phyloP scores from a whole-genome alignment of 2,888 invertebrate genomes.

The Yponomeuta cagnagella region DNA sequence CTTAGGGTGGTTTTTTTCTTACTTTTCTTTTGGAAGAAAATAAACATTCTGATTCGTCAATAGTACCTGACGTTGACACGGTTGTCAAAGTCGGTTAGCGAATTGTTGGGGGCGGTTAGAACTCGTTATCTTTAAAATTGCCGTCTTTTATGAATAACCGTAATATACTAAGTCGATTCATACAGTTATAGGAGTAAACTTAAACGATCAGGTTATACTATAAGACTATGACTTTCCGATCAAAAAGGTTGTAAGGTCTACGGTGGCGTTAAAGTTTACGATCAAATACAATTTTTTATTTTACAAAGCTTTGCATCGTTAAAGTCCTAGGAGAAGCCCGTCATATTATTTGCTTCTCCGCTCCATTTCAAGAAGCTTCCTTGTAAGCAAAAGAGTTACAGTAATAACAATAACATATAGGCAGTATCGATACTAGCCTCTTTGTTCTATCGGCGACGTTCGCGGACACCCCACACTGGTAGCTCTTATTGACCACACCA shows the following conservation, averaged over 20 bases:
- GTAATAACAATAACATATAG: neutral
- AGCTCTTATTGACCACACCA: no score
- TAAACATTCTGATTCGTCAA: neutral
- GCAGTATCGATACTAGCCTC: neutral
- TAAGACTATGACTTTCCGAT: neutral
- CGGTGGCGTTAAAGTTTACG: neutral
- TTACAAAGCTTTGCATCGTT: neutral
- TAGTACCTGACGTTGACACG: neutral
- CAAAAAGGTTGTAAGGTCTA: neutral
- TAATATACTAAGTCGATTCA: no score
- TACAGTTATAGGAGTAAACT: no score
- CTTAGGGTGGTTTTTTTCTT: slow-evolving; percentile 1
- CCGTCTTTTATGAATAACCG: no score
- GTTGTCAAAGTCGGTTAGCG: no score
- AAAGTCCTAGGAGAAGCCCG: neutral
- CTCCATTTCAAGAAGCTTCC: neutral
- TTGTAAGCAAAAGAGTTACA: neutral
- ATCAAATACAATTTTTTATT: no score
- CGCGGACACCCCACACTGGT: no score
- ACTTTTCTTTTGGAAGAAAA: neutral
- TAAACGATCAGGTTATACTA: no score
- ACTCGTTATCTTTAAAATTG: no score
- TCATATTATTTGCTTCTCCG: neutral
- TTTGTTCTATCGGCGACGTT: no score
- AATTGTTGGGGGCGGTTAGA: no score